Evolutionary conservation across 2,888 invertebrate genomes (phyloP).

Genomic region (Phortica magna): DNA sequence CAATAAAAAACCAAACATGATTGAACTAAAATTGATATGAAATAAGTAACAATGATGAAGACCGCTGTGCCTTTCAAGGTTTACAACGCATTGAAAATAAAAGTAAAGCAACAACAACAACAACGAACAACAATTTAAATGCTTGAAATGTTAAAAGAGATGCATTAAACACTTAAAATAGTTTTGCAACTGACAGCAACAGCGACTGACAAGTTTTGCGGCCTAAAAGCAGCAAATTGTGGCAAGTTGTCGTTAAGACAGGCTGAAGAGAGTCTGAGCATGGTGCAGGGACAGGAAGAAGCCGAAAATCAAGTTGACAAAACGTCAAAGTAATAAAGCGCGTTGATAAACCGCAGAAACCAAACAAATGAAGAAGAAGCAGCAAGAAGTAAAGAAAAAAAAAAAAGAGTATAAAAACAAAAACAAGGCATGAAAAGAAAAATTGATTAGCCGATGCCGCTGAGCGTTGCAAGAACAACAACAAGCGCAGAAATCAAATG

Average conservation of each 20-base stretch:
- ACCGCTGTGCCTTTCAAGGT: conserved; percentile 21
- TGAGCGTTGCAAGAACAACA: conserved; percentile 19
- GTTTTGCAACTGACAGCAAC: conserved; percentile 50
- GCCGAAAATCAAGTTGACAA: conserved; percentile 75
- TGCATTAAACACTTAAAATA: conserved; percentile 53
- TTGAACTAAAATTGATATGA: conserved; percentile 45
- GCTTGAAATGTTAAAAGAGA: conserved; percentile 38
- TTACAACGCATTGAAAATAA: conserved; percentile 31
- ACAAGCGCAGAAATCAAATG: not conserved
- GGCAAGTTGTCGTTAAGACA: not conserved
- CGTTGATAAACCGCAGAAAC: conserved; percentile 71
- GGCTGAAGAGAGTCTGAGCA: conserved; percentile 15
- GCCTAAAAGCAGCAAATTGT: conserved; percentile 23
- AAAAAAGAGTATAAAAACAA: conserved; percentile 47
- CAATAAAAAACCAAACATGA: conserved; percentile 49
- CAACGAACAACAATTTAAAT: conserved; percentile 13
- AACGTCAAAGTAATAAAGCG: conserved; percentile 75
- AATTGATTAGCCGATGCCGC: conserved; percentile 58
- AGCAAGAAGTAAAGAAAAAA: conserved; percentile 24
- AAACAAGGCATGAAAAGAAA: conserved; percentile 52
- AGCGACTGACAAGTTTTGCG: conserved; percentile 24
- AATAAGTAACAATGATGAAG: conserved; percentile 27
- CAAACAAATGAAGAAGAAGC: conserved; percentile 48
- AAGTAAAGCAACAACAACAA: conserved; percentile 18
- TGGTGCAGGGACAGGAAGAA: conserved; percentile 46